Base-by-base conservation (phyloP, 2,888 invertebrate genomes). In the Erebia palarica region DNA sequence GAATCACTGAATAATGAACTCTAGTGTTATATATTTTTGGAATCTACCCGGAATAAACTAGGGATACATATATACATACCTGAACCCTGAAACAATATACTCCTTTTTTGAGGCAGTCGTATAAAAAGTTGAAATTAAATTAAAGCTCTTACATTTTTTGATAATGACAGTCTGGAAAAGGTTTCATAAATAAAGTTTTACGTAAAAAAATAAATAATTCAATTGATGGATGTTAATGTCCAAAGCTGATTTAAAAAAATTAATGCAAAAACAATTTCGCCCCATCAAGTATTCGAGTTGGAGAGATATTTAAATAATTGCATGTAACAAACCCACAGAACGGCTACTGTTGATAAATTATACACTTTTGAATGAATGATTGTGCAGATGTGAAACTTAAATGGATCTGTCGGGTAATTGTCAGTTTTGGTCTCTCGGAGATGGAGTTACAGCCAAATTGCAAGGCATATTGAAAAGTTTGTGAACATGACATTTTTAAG, bases 301-400 rank as follows among this genome's bases (percentile, higher is more conserved):
- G 57, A 60, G 57, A 57, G 69, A 57, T 65, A 69, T 72, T 72
- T 72, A 69, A 69, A 72, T 72, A 72, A 72, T 72, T 69, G 71
- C 71, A 65, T 63, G 53, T 55, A 57, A 65, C 73, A 73, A 67
- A 68, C 71, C 36, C 27, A 65, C 70, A 61, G 57, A 16, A 60
- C 60, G 63, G 73, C 66, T 71, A 69, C 73, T 69, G 73, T 73
- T 73, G 68, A 63, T 73, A 73, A 73, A 73, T 73, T 73, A 73
- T 69, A 73, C 61, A 61, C 68, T 21, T 27, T 57, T 51, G 61
- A 16, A 51, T 65, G 71, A 72, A 64, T 71, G 71, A 68, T 68
- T 65, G 71, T 72, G 65, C 69, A 69, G 59, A 71, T 71, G 71
- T 61, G 60, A 27, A 73, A 55, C 18, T 10, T 18, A 16, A 18